Conservation (phyloP, 2,888 invertebrate genomes). For the Nesidiocoris tenuis region DNA sequence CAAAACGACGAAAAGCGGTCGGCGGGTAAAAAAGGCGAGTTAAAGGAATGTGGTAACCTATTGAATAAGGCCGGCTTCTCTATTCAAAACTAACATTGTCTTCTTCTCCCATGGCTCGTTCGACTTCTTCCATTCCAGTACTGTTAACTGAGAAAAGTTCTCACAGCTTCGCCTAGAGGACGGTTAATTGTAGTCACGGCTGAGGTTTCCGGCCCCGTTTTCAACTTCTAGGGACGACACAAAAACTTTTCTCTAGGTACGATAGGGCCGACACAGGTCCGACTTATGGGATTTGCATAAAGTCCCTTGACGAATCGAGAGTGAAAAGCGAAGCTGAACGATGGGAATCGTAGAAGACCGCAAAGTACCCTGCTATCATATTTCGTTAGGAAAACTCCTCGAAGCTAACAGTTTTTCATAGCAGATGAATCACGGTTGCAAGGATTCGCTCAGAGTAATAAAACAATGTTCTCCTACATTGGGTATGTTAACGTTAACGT, state of each 20-base stretch:
- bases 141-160: slow-evolving; percentile 38
- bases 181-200: slow-evolving; percentile 35
- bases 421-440: too few species aligned
- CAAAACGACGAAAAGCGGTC: not conserved
- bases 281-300: not conserved
- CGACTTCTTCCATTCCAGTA: slow-evolving; percentile 15
- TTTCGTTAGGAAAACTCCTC: too few species aligned
- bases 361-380: too few species aligned
- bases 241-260: not conserved
- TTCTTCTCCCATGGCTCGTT: slow-evolving; percentile 10
- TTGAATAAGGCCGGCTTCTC: slow-evolving; percentile 6
- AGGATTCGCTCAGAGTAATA: too few species aligned
- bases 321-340: too few species aligned
- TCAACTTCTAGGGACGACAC: not conserved
- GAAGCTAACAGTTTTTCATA: too few species aligned
- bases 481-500: too few species aligned
- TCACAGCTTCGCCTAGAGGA: slow-evolving; percentile 36
- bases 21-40: not conserved
- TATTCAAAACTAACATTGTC: slow-evolving; percentile 29
- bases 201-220: slow-evolving; percentile 19
- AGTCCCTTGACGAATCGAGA: not conserved
- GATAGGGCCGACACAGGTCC: not conserved
- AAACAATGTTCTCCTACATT: too few species aligned
- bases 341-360: too few species aligned
- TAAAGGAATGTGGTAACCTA: slow-evolving; percentile 28